Conservation (phyloP, 2,113 vertebrate species). For the Alligator sinensis region DNA sequence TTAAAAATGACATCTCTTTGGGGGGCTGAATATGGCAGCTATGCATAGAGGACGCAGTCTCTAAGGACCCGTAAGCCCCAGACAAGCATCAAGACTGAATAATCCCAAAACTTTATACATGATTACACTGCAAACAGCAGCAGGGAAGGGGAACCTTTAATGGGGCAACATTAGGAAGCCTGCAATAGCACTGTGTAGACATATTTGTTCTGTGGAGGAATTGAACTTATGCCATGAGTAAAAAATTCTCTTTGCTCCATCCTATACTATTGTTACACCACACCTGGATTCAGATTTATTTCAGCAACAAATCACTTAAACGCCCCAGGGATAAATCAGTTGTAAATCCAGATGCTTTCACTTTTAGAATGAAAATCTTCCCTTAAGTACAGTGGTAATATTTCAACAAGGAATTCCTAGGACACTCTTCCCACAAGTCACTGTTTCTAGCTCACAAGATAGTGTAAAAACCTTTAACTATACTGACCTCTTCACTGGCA, state of each 20-base stretch:
- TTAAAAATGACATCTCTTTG: background rate
- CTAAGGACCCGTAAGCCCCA: background rate
- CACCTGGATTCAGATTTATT: background rate
- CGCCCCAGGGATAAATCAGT: background rate
- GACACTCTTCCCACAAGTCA: fast-evolving
- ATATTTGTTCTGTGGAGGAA: background rate
- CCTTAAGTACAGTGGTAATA: background rate
- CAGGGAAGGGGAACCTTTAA: background rate
- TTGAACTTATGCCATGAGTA: background rate
- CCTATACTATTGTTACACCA: background rate
- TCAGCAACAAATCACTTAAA: background rate
- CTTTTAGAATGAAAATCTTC: background rate
- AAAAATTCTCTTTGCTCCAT: background rate
- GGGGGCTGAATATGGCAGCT: background rate
- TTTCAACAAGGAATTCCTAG: background rate
- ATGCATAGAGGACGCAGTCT: background rate
- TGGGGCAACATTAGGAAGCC: background rate
- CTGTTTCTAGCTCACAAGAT: background rate
- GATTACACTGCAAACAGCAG: background rate
- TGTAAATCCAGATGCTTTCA: background rate
- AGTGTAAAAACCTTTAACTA: background rate
- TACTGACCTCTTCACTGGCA: background rate
- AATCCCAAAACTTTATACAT: background rate
- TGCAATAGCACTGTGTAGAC: background rate
- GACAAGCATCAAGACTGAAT: background rate